Evolutionary conservation across 2,113 vertebrate species (phyloP).

Genomic region (Neopipo cinnamomea): DNA sequence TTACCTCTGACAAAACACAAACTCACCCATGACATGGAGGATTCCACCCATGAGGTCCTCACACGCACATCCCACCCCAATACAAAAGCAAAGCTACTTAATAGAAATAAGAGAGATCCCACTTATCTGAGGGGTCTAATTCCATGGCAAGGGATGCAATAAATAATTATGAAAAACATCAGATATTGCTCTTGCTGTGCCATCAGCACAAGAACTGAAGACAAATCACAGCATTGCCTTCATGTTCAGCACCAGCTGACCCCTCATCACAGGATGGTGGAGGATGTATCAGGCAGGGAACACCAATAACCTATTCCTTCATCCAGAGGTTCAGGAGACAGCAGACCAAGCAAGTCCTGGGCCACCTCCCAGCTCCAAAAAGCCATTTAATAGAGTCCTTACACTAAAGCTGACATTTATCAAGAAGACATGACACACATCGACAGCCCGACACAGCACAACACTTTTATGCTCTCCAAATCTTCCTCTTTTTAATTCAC

Average conservation of each 20-base stretch:
- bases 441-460: not conserved
- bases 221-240: not conserved
- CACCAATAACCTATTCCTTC: not conserved
- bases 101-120: not conserved
- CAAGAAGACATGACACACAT: not conserved
- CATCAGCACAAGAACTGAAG: not conserved
- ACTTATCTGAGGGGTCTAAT: not conserved
- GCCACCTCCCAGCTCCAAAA: not conserved
- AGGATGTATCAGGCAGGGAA: not conserved
- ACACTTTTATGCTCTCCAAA: not conserved
- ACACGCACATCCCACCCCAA: not conserved
- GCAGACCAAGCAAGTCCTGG: not conserved
- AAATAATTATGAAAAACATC: not conserved
- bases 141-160: not conserved
- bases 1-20: not conserved
- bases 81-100: not conserved
- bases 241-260: not conserved
- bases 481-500: not conserved
- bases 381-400: not conserved
- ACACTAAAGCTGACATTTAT: not conserved
- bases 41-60: not conserved
- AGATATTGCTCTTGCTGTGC: not conserved
- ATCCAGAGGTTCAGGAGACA: not conserved
- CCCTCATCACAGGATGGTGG: not conserved
- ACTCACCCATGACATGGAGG: accelerated